Evolutionary conservation across 2,797 vertebrate genomes (phyloP).

Genomic region (Hyperoplus lanceolatus): DNA sequence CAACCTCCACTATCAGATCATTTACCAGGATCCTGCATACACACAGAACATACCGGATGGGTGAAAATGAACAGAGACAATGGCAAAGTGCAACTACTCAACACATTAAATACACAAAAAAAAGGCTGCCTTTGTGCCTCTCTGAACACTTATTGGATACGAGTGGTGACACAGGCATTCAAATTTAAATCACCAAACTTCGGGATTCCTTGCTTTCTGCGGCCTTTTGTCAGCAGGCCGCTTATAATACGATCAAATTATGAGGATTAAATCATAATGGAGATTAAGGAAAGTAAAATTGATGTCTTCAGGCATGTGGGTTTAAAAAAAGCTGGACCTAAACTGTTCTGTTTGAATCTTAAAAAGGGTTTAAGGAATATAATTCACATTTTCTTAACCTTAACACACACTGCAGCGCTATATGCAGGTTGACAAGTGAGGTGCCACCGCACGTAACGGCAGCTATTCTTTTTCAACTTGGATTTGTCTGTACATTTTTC

Average conservation of each 20-base stretch:
- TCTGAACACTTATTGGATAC: background rate
- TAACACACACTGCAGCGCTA: background rate
- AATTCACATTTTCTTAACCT: background rate
- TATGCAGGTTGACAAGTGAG: fast-evolving
- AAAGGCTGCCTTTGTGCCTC: background rate
- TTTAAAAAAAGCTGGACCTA: background rate
- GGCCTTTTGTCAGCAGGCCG: background rate
- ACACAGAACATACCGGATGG: constrained; percentile 1
- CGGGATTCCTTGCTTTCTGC: background rate
- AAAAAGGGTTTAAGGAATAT: background rate
- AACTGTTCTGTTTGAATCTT: too few relatives aligned
- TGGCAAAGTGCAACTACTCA: background rate
- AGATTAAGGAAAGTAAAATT: background rate
- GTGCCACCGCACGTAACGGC: background rate
- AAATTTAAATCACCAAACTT: background rate
- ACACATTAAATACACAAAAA: too few relatives aligned
- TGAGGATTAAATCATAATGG: background rate
- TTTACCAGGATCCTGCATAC: constrained; percentile 94
- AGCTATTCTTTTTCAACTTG: background rate
- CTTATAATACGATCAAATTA: background rate
- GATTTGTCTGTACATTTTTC: background rate
- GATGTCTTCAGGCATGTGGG: background rate
- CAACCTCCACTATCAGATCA: constrained; percentile 95
- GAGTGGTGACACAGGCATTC: background rate
- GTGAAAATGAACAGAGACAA: background rate